Conservation (phyloP, 2,797 vertebrate genomes). For the Sebastes kiyomatsui region DNA sequence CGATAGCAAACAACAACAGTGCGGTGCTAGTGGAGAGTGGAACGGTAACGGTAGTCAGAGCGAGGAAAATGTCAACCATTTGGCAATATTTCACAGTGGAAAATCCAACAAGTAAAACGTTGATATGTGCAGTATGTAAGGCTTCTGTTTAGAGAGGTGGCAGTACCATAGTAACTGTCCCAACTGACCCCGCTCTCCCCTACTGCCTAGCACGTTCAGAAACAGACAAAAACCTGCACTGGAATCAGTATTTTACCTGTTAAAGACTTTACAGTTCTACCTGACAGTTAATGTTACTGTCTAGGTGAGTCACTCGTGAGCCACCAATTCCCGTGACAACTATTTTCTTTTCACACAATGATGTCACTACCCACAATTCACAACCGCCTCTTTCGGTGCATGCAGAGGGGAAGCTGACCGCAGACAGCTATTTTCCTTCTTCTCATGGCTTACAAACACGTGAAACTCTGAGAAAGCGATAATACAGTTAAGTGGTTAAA, state of each 20-base stretch:
- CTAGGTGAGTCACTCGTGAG: background rate
- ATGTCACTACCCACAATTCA: conserved; percentile 39
- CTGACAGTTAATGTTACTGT: background rate
- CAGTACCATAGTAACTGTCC: background rate
- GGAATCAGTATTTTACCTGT: background rate
- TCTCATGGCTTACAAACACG: background rate
- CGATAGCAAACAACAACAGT: too few species aligned
- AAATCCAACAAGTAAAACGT: too few species aligned
- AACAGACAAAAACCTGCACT: background rate
- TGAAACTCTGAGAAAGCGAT: background rate
- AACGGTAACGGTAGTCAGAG: too few species aligned
- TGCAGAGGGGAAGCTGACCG: conserved; percentile 7
- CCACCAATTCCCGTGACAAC: conserved; percentile 45
- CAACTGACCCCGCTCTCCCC: background rate
- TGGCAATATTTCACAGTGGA: too few species aligned
- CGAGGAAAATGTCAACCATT: too few species aligned
- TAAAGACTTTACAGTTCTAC: background rate
- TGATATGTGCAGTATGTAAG: too few species aligned
- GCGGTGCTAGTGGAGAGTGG: too few species aligned
- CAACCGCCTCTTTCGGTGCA: background rate
- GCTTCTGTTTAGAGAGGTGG: too few species aligned
- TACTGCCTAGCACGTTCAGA: background rate
- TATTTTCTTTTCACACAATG: conserved; percentile 8
- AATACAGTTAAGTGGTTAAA: background rate
- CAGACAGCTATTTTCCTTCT: background rate